A percentile compares a stretch with the other conserved stretches of the same genome.
phyloP scores from a whole-genome alignment of 2,797 vertebrate species.

The Coendou prehensilis region DNA sequence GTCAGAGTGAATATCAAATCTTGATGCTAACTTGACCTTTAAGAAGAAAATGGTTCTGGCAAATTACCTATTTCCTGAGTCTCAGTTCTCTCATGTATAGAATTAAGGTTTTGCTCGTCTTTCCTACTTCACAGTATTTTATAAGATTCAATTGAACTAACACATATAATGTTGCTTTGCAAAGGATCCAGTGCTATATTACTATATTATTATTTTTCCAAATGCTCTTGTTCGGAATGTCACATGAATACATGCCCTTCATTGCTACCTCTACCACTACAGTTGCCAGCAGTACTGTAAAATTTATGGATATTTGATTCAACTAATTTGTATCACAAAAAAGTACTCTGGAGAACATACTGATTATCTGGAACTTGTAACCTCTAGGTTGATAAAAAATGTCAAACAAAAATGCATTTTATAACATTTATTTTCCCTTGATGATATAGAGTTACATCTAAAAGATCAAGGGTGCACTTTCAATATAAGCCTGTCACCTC shows the following conservation, averaged over 20 bases:
- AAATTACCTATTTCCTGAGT: not conserved
- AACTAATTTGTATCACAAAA: not conserved
- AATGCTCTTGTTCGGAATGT: not conserved
- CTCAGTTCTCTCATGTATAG: not conserved
- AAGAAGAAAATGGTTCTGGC: not conserved
- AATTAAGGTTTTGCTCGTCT: not conserved
- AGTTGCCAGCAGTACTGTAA: not conserved
- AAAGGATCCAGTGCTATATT: not conserved
- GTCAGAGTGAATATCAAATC: not conserved
- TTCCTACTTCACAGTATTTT: accelerated
- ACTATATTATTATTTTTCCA: not conserved
- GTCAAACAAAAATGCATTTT: not conserved
- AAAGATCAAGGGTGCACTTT: not conserved
- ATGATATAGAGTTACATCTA: not conserved
- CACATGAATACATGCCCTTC: accelerated
- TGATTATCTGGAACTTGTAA: not conserved
- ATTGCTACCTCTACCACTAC: too few species aligned
- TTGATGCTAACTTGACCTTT: not conserved
- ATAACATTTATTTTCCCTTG: not conserved
- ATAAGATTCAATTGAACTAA: not conserved
- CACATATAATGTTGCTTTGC: not conserved
- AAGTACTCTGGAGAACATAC: not conserved
- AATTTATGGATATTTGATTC: not conserved
- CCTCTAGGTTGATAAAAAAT: not conserved
- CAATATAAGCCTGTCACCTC: not conserved